Base-by-base conservation (phyloP, 1,140 invertebrate genomes). In the Physella acuta region DNA sequence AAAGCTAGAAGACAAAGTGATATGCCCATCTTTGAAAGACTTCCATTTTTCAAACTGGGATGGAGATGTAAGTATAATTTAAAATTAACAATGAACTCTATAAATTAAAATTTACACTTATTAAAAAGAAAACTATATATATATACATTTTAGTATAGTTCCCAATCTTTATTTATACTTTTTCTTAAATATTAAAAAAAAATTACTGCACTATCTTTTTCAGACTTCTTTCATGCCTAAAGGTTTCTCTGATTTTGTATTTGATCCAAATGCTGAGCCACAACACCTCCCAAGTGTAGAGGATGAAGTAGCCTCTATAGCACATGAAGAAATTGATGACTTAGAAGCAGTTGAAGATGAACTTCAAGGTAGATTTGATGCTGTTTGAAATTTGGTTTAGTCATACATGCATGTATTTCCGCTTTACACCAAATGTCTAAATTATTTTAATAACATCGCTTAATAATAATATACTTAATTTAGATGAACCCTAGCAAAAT, bases 191-290 rank as follows among this genome's bases (percentile, higher is more conserved):
- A 49, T 11, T 49, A 14, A n/a, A 49, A 14, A 49, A 55, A 30
- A 24, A 24, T 8, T 24, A 20, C 8, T 55, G 8, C 24, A 24
- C 55, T 49, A 24, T 30, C 28, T 39, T 17, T 31, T 59, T 33
- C 53, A 80, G 77, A 75, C 68, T 30, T 73, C 75, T n/a, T 53
- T 74, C 26, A 51, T 76, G 33, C 72, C 72, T 0, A 74, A 75
- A 63, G 52, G 62, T 2, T 34, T 73, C 44, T 73, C 76, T 33
- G 75, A 78, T 3, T 81, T 84, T 75, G 82, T 78, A 3, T 87
- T 87, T 82, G 85, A 87, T 75, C 78, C 85, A 17, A 76, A 85
- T 67, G 83, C 84, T 67, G 81, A 85, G 68, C 73, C 79, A 5
- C 84, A 82, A 64, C 77, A 79, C n/a, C 44, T 68, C 20, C 77